Evolutionary conservation across 2,113 vertebrate species (phyloP), one percentile per base, ranked within the genome.

Genomic region (Neodon shergylaensis): DNA sequence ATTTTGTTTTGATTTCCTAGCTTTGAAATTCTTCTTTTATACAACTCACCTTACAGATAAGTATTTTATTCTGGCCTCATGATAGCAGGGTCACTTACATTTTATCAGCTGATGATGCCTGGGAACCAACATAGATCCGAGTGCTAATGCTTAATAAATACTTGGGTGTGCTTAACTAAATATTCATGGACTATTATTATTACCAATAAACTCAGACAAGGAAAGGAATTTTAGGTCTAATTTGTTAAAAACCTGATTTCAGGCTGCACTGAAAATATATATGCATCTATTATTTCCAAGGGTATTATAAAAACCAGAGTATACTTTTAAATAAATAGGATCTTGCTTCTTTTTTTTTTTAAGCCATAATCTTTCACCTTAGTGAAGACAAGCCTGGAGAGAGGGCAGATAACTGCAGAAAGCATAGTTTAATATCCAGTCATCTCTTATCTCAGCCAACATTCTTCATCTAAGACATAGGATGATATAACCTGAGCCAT

Each of bases 201-300:
- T 88, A 90, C 28, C 77, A 61, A 21, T 88, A 58, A 94, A 70
- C 36, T 66, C 24, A 79, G 49, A 11, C 82, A 49, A 95, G 87
- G 36, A 66, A 79, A 79, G 70, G 1, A 82, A 95, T 82, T 93
- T 94, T 73, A 76, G 58, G n/a, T 73, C 21, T 83, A 92, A 74
- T 78, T 96, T 96, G 42, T 74, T 84, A 77, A 92, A 89, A 94
- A 7, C 21, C 1, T 94, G 39, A 95, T 77, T 94, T 96, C 78
- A 88, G 26, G 92, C 84, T 92, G 49, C 52, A 91, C 31, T 79
- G 54, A 83, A 94, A 88, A 68, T 68, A 70, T 24, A 58, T 70
- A 91, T 70, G 1, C 31, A 39, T 31, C 9, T 44, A 24, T 92
- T 26, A 36, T 90, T 95, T 84, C 95, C 22, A 85, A 85, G 49